Evolutionary conservation across 2,888 invertebrate species (phyloP).

Genomic region (Myopa testacea): DNA sequence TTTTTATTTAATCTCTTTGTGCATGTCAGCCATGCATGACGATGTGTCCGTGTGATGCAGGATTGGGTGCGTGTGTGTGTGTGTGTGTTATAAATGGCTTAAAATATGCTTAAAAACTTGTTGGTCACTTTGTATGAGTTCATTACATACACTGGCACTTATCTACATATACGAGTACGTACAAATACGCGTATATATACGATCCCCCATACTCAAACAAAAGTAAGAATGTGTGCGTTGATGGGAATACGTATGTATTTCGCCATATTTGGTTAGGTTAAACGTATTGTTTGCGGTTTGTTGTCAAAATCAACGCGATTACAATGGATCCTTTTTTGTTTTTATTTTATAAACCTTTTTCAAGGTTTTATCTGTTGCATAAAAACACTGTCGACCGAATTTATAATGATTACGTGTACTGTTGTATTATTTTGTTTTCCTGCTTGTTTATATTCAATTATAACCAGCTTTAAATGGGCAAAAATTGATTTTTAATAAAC

Average conservation of each 20-base stretch:
- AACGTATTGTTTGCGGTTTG: conserved; percentile 34
- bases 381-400: too few species aligned
- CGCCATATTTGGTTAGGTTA: conserved; percentile 15
- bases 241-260: not conserved
- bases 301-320: conserved; percentile 22
- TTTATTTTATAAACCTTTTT: not conserved
- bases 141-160: too few species aligned
- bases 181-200: too few species aligned
- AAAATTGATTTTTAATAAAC: too few species aligned
- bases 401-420: too few species aligned
- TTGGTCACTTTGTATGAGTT: too few species aligned
- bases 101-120: not conserved
- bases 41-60: not conserved
- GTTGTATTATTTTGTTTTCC: too few species aligned
- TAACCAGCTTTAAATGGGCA: too few species aligned
- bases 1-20: not conserved
- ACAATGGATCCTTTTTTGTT: not conserved
- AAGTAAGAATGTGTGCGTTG: too few species aligned
- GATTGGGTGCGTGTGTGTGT: not conserved
- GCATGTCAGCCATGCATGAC: not conserved
- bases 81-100: conserved; percentile 9
- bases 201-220: too few species aligned
- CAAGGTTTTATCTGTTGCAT: conserved; percentile 4
- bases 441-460: too few species aligned
- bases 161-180: too few species aligned